phyloP scores from a whole-genome alignment of 2,888 invertebrate genomes.

The Cosmorhoe ocellata region DNA sequence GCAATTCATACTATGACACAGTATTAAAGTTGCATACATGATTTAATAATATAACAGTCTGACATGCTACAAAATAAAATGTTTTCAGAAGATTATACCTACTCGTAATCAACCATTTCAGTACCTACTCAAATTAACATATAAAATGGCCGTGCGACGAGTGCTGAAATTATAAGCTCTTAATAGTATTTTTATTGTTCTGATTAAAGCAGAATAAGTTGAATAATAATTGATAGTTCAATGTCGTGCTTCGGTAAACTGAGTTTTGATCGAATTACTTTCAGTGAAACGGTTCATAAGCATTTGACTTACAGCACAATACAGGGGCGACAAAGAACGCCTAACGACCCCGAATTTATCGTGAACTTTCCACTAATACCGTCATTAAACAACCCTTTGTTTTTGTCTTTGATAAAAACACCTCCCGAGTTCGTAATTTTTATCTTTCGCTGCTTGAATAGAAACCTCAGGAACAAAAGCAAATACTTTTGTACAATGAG shows the following conservation, averaged over 20 bases:
- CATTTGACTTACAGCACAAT: slow-evolving; percentile 67
- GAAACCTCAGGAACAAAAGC: slow-evolving; percentile 64
- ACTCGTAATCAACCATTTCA: not conserved
- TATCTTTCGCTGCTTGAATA: slow-evolving; percentile 70
- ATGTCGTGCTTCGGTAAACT: slow-evolving; percentile 13
- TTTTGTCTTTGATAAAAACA: slow-evolving; percentile 77
- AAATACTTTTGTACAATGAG: slow-evolving; percentile 59
- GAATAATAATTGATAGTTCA: no score
- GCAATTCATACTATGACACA: not conserved
- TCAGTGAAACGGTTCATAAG: slow-evolving; percentile 42
- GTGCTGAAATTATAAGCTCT: no score
- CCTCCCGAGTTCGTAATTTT: slow-evolving; percentile 72
- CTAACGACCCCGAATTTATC: slow-evolving; percentile 78
- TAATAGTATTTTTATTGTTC: no score
- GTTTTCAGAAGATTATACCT: not conserved
- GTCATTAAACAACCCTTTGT: slow-evolving; percentile 80
- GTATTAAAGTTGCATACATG: not conserved
- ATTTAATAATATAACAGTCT: not conserved
- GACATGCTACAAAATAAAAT: slow-evolving; percentile 4
- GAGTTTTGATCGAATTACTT: slow-evolving; percentile 47
- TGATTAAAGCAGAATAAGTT: no score
- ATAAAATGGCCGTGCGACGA: not conserved
- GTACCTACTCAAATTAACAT: not conserved
- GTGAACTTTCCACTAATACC: slow-evolving; percentile 79
- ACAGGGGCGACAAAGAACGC: slow-evolving; percentile 73